Evolutionary conservation across 1,140 invertebrate genomes (phyloP), one percentile per base, ranked within the genome.

Genomic region (Eumaeus atala): DNA sequence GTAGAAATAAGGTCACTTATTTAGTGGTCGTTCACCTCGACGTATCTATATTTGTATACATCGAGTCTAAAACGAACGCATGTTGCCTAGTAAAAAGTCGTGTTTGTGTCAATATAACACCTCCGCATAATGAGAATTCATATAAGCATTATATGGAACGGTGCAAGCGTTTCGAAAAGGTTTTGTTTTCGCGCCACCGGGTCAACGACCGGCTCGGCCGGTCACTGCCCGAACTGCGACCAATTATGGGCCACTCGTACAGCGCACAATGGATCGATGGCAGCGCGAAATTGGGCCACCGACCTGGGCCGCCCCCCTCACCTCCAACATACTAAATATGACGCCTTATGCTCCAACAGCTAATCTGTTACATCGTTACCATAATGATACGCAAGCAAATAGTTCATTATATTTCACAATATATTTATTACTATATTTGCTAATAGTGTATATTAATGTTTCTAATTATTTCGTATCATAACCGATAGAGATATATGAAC

Each of bases 181-280:
- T 82, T 86, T 80, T 84, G 84, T 83, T 82, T 87, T 78, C 74
- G 74, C 76, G 77, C 70, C 57, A 56, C 66, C 64, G 64, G 83
- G 77, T 79, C 80, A 67, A 67, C 65, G 84, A 77, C 83, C 82
- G n/a, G 72, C 61, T 58, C 70, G 77, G 74, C 61, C 81, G 77
- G 80, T 84, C 81, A 82, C 62, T 83, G 81, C 75, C 76, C 82
- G 77, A 72, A 70, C 77, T 77, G 77, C 74, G 79, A 78, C 84
- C 81, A 87, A 87, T 87, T 87, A 87, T 83, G 81, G 81, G 81
- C 79, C 81, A 84, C 84, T 87, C 84, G 84, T 70, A 82, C 80
- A 82, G 70, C 76, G 80, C 77, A 87, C 84, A 87, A 87, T 87
- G 81, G 84, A 87, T 87, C 84, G 84, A 87, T 87, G 81, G 84